Evolutionary conservation across 2,888 invertebrate genomes (phyloP), one percentile per base, ranked within the genome.

Genomic region (Pherbina coryleti): DNA sequence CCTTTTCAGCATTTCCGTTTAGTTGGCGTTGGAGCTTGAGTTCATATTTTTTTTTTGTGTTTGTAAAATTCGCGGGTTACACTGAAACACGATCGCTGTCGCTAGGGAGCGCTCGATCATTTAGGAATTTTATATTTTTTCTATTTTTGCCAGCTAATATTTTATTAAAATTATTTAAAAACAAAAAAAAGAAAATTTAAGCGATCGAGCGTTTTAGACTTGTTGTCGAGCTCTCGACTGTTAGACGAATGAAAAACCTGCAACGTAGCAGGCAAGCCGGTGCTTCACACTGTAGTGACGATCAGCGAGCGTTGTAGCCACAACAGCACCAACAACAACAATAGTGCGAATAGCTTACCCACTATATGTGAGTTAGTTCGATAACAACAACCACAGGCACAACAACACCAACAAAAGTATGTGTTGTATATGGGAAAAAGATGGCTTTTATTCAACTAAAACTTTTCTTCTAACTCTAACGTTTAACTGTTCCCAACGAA

Each of bases 221-320:
- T 83, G 84, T 82, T 81, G 80, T 81, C 84, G 84, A 82, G 79
- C 81, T 80, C 84, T 82, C 86, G 81, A 85, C 82, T 83, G 85
- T 86, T 86, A 84, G 81, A 82, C 84, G 87, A 86, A 81, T 86
- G 86, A 79, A 62, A 75, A 84, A 83, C 81, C 82, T 83, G 83
- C 84, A 84, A 72, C 81, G 83, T 79, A 80, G 80, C 80, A 79
- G 67, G 78, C 72, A 37, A 25, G 67, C 53, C 55, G 75, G 51
- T 64, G 55, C 71, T 71, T 57, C 44, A 44, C n/a, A 14, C 44
- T 3, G 9, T 60, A 14, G 14, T 62, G 64, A 64, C 64, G 64
- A 64, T 64, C 64, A 31, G 62, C 57, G 57, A n/a, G 9, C 19
- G n/a, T 57, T 57, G 11, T 25, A 22, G 25, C 57, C 17, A 19